Evolutionary conservation across 2,888 invertebrate species (phyloP).

Genomic region (Ashinkailepas kermadecensis): DNA sequence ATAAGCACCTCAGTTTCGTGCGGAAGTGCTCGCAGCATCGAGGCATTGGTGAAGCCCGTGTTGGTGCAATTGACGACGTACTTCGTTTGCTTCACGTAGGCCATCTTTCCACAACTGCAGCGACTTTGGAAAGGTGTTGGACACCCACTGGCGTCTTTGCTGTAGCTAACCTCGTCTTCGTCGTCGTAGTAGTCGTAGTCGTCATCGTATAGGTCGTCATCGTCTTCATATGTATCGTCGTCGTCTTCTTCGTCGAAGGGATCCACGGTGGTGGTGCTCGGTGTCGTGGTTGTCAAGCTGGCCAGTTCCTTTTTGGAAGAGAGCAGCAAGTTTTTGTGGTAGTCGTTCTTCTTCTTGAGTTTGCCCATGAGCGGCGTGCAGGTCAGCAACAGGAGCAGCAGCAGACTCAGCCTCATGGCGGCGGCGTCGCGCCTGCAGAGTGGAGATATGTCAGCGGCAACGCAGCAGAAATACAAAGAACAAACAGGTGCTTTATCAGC

Average conservation of each 20-base stretch:
- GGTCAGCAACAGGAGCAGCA: background rate
- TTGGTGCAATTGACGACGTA: constrained; percentile 66
- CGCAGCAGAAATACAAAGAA: too few species aligned
- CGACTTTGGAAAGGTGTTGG: constrained; percentile 33
- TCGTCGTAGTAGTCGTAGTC: background rate
- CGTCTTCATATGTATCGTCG: background rate
- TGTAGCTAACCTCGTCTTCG: background rate
- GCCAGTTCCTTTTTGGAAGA: background rate
- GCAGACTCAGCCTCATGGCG: background rate
- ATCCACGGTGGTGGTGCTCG: background rate
- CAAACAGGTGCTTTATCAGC: too few species aligned
- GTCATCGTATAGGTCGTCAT: background rate
- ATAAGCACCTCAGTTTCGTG: constrained; percentile 56
- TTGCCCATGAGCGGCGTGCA: background rate
- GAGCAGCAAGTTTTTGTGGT: background rate
- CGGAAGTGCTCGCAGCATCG: constrained; percentile 55
- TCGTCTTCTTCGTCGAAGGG: background rate
- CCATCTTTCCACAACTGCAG: constrained; percentile 34
- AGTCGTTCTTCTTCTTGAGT: background rate
- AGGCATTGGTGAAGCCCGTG: constrained; percentile 51
- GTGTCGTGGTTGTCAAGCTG: background rate
- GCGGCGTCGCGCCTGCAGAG: background rate
- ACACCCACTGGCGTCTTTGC: constrained; percentile 28
- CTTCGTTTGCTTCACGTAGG: constrained; percentile 36
- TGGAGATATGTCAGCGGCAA: background rate